These are phyloP conservation scores for Litoditis marina DNA, from an alignment of 2,888 invertebrate genomes.

Conservation along the genomic window DNA sequence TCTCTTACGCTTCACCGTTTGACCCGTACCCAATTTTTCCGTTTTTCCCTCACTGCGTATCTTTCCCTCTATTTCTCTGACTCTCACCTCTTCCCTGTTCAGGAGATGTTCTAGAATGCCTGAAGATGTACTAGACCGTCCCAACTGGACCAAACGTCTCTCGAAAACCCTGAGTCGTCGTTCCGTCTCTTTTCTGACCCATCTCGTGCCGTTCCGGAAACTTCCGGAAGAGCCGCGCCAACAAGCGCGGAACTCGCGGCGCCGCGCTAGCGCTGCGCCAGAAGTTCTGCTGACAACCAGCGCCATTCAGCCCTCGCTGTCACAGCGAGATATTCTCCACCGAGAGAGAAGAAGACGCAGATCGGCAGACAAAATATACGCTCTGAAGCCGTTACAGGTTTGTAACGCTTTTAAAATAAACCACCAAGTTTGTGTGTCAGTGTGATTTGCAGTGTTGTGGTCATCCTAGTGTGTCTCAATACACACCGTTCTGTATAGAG, in stretches of 20 bases:
- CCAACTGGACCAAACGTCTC: constrained; percentile 19
- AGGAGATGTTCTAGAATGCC: constrained; percentile 2
- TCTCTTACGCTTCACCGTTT: too few relatives aligned
- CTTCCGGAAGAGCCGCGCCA: constrained; percentile 3
- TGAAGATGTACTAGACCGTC: constrained; percentile 12
- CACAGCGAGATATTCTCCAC: background rate
- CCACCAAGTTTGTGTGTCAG: too few relatives aligned
- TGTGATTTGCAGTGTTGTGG: too few relatives aligned
- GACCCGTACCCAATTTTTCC: background rate
- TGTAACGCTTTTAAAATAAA: too few relatives aligned
- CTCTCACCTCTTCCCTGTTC: background rate
- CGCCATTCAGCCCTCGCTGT: constrained; percentile 9
- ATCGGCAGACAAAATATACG: constrained; percentile 14
- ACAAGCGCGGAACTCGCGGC: constrained; percentile 1
- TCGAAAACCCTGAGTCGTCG: constrained; percentile 17
- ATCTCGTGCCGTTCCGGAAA: constrained; percentile 19
- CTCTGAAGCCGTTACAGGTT: constrained; percentile 5
- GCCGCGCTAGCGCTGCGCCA: constrained; percentile 15
- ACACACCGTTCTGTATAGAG: too few relatives aligned
- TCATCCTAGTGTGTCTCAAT: too few relatives aligned
- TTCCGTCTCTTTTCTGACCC: constrained; percentile 17
- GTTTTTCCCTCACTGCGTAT: background rate
- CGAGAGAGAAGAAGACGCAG: constrained; percentile 15
- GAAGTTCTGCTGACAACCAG: constrained; percentile 12
- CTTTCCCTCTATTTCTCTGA: background rate